These are phyloP conservation scores for Lethenteron reissneri DNA, from an alignment of 2,113 vertebrate species.

Conservation along the genomic window DNA sequence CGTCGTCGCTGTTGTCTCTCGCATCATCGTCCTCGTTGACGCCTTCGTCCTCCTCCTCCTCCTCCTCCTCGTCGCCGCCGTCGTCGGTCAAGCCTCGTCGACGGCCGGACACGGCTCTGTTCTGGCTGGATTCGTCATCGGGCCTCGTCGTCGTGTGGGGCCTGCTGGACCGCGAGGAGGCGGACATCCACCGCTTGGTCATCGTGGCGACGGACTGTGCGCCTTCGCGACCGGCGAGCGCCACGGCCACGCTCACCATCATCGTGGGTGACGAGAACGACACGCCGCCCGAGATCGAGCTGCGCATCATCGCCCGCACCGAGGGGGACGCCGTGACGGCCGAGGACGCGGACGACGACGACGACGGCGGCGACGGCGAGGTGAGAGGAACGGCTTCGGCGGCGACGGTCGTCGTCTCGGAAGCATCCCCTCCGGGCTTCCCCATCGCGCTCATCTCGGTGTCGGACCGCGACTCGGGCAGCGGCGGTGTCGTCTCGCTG, in stretches of 20 bases:
- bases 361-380: no score
- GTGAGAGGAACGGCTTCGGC: conserved; percentile 57
- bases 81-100: conserved; percentile 71
- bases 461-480: conserved; percentile 76
- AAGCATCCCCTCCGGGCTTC: conserved; percentile 79
- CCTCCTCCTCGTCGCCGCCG: conserved; percentile 38
- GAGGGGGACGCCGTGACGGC: conserved; percentile 73
- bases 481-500: conserved; percentile 80
- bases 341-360: conserved; percentile 34
- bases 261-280: conserved; percentile 97
- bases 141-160: conserved; percentile 83
- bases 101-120: conserved; percentile 36
- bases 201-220: conserved; percentile 86
- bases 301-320: conserved; percentile 53
- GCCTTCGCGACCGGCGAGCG: conserved; percentile 76
- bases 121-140: conserved; percentile 78
- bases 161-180: conserved; percentile 83
- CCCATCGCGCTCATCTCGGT: conserved; percentile 84
- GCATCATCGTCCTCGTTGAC: no score
- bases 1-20: no score
- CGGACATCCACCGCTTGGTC: conserved; percentile 71
- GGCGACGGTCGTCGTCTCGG: conserved; percentile 83
- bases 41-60: no score
- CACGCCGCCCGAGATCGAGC: conserved; percentile 77
- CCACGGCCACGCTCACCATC: conserved; percentile 92